Base-by-base conservation (phyloP, 1,140 invertebrate species). In the Gonioctena quinquepunctata region DNA sequence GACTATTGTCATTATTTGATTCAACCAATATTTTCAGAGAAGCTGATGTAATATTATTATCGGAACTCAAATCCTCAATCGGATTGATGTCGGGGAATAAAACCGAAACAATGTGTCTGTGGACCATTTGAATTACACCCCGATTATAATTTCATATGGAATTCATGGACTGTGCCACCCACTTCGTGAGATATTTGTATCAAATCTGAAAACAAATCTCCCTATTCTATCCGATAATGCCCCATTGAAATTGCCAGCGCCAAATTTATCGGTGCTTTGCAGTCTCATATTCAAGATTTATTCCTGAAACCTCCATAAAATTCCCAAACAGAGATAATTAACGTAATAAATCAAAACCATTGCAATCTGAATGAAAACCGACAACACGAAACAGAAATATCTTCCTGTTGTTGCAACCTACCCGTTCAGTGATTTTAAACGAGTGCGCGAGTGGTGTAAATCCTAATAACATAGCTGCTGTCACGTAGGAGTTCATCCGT, bases 381-480 rank as follows among this genome's bases (percentile, higher is more conserved):
- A 61, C 59, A 61, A 61, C 3, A 7, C 22, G 25, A 61, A 18
- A 61, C 22, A 61, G 59, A 61, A 61, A 61, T 61, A 61, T 61
- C 13, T 61, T 33, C 27, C n/a, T 23, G 59, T 8, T 61, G 59
- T 4, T 61, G 59, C 21, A 23, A 61, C 59, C 21, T 26, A 23
- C 8, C n/a, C 25, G 25, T 61, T 61, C 59, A 61, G 59, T 61
- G 59, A 61, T 61, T 61, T 61, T 27, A n/a, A 61, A 23, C 59
- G 59, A 25, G 25, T 27, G 21, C 22, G 11, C 59, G 59, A 25
- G 25, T 27, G 21, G 23, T 61, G 59, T 27, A 27, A 16, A 61
- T 61, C 59, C 59, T 61, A 61, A 61, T 61, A 61, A 61, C 25
- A 61, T 6, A 61, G 59, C 59, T 61, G 21, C 22, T 27, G 25